Evolutionary conservation across 2,113 vertebrate genomes (phyloP).

Genomic region (Forbesichthys papilliferus): DNA sequence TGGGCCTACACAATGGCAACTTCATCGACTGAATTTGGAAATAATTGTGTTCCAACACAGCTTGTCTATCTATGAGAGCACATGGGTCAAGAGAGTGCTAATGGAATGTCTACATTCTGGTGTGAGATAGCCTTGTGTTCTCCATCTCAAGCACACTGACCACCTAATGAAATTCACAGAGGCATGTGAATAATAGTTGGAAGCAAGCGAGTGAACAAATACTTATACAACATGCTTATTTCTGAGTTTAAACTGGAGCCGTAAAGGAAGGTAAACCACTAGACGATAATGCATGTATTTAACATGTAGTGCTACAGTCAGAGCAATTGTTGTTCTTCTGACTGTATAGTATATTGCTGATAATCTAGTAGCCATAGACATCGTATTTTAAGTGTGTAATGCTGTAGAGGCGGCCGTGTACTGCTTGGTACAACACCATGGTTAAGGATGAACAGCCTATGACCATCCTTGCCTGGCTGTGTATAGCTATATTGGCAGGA

Average conservation of each 20-base stretch:
- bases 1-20: too few species aligned
- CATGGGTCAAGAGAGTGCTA: background rate
- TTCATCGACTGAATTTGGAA: slow-evolving; percentile 4
- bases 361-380: too few species aligned
- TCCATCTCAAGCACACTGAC: background rate
- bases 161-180: slow-evolving; percentile 52
- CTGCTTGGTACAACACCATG: slow-evolving; percentile 72
- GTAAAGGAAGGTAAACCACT: too few species aligned
- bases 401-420: slow-evolving; percentile 58
- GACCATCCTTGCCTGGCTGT: slow-evolving; percentile 57
- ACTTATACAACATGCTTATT: background rate
- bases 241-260: too few species aligned
- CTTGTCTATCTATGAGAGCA: background rate
- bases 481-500: slow-evolving; percentile 37
- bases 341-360: too few species aligned
- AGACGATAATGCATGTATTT: too few species aligned
- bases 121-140: slow-evolving; percentile 31
- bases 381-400: too few species aligned
- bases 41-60: background rate
- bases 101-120: slow-evolving; percentile 32
- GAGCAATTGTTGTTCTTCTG: too few species aligned
- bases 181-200: slow-evolving; percentile 25
- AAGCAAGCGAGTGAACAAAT: background rate
- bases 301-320: too few species aligned
- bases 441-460: slow-evolving; percentile 53